Percentiles rank a stretch among this genome's conserved stretches.
Evolutionary conservation across 1,140 invertebrate species (phyloP).

Genomic region (Triops longicaudatus): DNA sequence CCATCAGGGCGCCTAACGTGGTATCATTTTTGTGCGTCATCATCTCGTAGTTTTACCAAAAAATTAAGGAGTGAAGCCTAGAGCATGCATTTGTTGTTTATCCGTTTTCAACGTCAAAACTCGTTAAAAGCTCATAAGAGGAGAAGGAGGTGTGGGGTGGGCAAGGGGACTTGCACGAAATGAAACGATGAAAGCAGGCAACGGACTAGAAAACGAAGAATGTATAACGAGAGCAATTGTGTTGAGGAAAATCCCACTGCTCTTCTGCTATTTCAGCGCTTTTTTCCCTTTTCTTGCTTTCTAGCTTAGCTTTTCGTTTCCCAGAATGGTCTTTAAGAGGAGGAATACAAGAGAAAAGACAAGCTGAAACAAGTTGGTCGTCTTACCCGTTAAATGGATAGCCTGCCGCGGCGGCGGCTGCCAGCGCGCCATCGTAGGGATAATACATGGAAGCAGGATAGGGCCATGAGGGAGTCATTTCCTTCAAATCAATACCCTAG

Average conservation of each 20-base stretch:
- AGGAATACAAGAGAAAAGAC: constrained; percentile 4
- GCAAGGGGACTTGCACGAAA: background rate
- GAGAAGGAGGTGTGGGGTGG: background rate
- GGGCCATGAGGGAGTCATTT: constrained; percentile 49
- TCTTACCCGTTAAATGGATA: constrained; percentile 90
- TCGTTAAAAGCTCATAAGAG: constrained; percentile 3
- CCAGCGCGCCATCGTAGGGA: constrained; percentile 56
- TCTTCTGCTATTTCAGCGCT: background rate
- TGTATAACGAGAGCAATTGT: constrained; percentile 17
- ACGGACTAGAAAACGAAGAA: background rate
- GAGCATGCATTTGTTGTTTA: background rate
- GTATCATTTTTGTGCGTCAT: background rate
- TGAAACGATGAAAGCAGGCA: constrained; percentile 14
- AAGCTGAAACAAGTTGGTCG: constrained; percentile 22
- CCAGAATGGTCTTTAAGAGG: background rate
- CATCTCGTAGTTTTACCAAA: background rate
- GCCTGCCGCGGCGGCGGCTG: constrained; percentile 55
- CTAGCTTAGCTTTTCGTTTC: background rate
- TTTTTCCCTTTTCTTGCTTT: no score
- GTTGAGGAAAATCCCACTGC: background rate
- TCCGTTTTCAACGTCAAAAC: background rate
- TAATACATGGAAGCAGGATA: constrained; percentile 75
- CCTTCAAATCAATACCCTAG: constrained; percentile 11
- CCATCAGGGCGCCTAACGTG: background rate
- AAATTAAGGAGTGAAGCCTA: background rate